A percentile compares a stretch with the other conserved stretches of the same genome.
Conservation (phyloP, 2,113 vertebrate genomes). For the Choloepus hoffmanni region DNA sequence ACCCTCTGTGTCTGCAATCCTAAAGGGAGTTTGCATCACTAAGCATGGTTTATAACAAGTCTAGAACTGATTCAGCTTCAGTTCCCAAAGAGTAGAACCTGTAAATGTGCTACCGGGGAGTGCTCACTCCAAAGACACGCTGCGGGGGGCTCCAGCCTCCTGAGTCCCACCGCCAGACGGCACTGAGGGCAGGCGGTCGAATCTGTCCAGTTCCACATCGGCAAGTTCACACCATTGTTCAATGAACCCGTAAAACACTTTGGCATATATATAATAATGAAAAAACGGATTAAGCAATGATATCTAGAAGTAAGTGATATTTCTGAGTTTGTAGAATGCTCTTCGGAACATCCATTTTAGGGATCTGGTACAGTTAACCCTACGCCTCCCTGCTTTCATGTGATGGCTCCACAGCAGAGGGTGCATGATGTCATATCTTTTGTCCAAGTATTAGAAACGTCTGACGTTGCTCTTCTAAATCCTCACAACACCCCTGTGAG, state of each 20-base stretch:
- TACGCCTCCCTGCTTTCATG: not conserved
- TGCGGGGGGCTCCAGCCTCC: slow-evolving; percentile 45
- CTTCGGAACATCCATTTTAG: not conserved
- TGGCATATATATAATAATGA: slow-evolving; percentile 82
- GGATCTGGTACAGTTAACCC: not conserved
- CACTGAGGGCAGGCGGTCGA: not conserved
- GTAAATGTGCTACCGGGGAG: rapidly evolving
- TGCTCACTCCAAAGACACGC: not conserved
- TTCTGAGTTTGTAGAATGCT: slow-evolving; percentile 69
- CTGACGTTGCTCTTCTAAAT: not conserved
- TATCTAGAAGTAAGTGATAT: slow-evolving; percentile 70
- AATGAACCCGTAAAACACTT: slow-evolving; percentile 83
- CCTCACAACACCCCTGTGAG: slow-evolving; percentile 76
- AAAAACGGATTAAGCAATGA: slow-evolving; percentile 73
- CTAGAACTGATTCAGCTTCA: not conserved
- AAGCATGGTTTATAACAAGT: not conserved
- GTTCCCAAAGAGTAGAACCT: not conserved
- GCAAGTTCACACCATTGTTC: slow-evolving; percentile 40
- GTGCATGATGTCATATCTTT: not conserved
- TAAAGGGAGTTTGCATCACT: rapidly evolving
- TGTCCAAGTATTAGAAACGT: not conserved
- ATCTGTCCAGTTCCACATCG: slow-evolving; percentile 50
- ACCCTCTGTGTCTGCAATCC: not conserved
- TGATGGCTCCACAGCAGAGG: rapidly evolving
- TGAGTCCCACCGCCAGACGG: not conserved